phyloP scores from a whole-genome alignment of 2,888 invertebrate genomes.

The Yponomeuta malinellus region DNA sequence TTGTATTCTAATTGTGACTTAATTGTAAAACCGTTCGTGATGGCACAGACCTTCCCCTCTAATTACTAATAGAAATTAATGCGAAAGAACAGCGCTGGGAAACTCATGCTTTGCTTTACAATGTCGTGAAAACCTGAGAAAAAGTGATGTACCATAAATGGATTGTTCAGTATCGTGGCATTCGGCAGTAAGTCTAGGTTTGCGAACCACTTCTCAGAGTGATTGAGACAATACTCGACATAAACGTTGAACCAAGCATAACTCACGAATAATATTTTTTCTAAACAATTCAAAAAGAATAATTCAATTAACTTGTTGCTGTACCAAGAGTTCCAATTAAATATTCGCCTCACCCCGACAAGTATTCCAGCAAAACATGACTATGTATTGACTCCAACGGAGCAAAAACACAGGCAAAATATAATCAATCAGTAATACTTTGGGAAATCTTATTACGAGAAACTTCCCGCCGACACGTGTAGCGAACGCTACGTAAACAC shows the following conservation, averaged over 20 bases:
- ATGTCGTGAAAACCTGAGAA: conserved; percentile 1
- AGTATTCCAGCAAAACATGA: not conserved
- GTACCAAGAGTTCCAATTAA: too few species aligned
- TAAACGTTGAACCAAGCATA: too few species aligned
- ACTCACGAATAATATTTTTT: too few species aligned
- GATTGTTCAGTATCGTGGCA: not conserved
- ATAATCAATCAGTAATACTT: not conserved
- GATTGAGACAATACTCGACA: too few species aligned
- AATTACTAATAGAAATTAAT: not conserved
- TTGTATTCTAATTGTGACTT: not conserved
- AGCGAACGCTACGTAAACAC: not conserved
- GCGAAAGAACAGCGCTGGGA: not conserved
- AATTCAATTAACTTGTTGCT: too few species aligned
- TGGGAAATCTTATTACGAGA: not conserved
- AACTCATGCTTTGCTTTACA: not conserved
- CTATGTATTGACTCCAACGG: not conserved
- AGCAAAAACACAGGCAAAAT: not conserved
- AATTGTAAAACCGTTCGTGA: not conserved
- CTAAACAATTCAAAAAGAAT: too few species aligned
- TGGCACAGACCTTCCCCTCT: not conserved
- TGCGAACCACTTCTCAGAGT: not conserved
- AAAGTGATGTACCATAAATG: not conserved
- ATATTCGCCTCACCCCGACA: too few species aligned
- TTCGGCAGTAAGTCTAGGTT: too few species aligned
- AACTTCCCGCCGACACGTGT: not conserved